Evolutionary conservation across 1,140 invertebrate species (phyloP), one percentile per base, ranked within the genome.

Genomic region (Coenobita brevimanus): DNA sequence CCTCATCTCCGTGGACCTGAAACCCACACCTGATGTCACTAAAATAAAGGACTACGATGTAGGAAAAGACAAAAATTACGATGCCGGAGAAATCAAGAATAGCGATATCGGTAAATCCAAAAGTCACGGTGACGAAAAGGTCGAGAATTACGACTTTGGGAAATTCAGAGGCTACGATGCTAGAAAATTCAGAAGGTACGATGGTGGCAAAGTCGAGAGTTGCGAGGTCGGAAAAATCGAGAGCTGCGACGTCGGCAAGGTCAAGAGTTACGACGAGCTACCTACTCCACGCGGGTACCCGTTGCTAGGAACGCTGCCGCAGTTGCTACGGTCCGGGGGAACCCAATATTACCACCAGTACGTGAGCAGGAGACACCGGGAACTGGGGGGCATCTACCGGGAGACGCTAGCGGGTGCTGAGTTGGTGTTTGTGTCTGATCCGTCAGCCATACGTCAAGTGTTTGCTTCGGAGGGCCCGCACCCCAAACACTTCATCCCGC

Each of bases 401-500:
- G 96, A 97, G 91, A 93, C 93, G 21, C 92, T 97, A 15, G 95
- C 95, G n/a, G 93, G 94, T 1, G 93, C 94, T 24, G 93, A 95
- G 87, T 94, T 94, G 6, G 94, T 97, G 60, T 97, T 97, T 91
- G 92, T 97, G 4, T 94, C 94, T 67, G 95, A 96, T 90, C 94
- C 95, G 1, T 92, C 94, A 17, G 93, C 95, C 41, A 97, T 97
- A 91, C 94, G 95, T 80, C 92, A 93, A 17, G 94, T 97, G 21
- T 97, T 97, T 92, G 91, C 94, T 6, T 92, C 95, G 10, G 97
- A 98, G 93, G 97, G 96, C 82, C 94, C 95, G 91, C 95, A 95
- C 91, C 97, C 97, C 0, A 93, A 92, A 71, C 96, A 97, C 92
- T 94, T 97, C 90, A 92, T 97, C 89, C 97, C 97, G 2, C 96